phyloP scores from a whole-genome alignment of 2,888 invertebrate genomes.

The Eulithis prunata region DNA sequence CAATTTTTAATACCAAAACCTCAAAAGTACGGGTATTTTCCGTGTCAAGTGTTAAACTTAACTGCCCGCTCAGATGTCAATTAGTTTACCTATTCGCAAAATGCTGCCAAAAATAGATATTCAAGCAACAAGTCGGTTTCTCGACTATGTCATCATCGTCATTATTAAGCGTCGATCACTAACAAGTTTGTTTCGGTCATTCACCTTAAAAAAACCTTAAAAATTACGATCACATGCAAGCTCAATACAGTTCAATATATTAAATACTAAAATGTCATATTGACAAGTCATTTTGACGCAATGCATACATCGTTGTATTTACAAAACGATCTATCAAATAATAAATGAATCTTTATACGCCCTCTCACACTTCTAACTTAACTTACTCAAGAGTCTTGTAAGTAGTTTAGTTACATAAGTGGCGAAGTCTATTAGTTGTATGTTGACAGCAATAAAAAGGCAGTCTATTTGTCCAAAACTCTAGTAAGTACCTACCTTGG shows the following conservation, averaged over 20 bases:
- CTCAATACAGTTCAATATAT: neutral
- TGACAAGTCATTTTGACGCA: neutral
- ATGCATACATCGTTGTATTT: neutral
- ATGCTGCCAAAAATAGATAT: too few species aligned
- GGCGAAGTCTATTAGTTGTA: constrained; percentile 16
- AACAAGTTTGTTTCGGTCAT: constrained; percentile 7
- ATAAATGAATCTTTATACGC: neutral
- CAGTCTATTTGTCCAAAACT: constrained; percentile 54
- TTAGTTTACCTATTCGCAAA: too few species aligned
- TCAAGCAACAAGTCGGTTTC: too few species aligned
- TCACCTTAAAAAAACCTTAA: constrained; percentile 6
- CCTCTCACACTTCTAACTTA: constrained; percentile 6
- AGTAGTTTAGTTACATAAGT: constrained; percentile 10
- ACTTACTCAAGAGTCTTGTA: constrained; percentile 8
- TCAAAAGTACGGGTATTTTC: too few species aligned
- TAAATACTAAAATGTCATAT: neutral
- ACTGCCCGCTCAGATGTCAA: too few species aligned
- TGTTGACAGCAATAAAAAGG: constrained; percentile 38
- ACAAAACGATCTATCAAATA: too few species aligned
- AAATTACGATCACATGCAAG: neutral
- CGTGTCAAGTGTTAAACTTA: too few species aligned
- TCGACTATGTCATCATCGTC: too few species aligned
- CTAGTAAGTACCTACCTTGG: constrained; percentile 35
- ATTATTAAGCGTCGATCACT: neutral
- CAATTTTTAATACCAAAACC: too few species aligned